phyloP scores from a whole-genome alignment of 2,113 vertebrate species.

The Cariama cristata region DNA sequence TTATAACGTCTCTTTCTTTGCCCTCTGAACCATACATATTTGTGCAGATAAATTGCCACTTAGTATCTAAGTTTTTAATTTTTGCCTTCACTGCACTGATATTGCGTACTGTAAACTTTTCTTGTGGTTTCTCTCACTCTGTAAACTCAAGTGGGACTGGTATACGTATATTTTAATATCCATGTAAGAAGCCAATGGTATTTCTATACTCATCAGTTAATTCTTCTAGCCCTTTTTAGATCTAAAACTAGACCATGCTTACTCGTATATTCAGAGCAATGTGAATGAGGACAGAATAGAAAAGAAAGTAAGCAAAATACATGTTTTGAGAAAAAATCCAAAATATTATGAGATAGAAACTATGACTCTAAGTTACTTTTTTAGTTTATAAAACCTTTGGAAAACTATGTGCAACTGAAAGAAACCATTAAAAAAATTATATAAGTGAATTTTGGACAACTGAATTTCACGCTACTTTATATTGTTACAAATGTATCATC shows the following conservation, averaged over 20 bases:
- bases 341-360: background rate
- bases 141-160: background rate
- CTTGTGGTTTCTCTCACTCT: background rate
- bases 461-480: background rate
- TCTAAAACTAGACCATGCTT: background rate
- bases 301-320: background rate
- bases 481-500: background rate
- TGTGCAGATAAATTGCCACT: background rate
- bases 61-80: background rate
- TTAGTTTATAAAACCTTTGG: background rate
- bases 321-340: background rate
- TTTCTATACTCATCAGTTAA: background rate
- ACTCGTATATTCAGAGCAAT: background rate
- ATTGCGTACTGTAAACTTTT: background rate
- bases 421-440: background rate
- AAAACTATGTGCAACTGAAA: background rate
- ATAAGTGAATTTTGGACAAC: background rate
- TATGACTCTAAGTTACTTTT: background rate
- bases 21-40: background rate
- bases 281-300: background rate
- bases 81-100: background rate
- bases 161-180: background rate
- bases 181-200: background rate
- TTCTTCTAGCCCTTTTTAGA: background rate
- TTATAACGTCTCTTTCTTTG: background rate